Conservation (phyloP, 2,888 invertebrate species). For the Eristalis arbustorum region DNA sequence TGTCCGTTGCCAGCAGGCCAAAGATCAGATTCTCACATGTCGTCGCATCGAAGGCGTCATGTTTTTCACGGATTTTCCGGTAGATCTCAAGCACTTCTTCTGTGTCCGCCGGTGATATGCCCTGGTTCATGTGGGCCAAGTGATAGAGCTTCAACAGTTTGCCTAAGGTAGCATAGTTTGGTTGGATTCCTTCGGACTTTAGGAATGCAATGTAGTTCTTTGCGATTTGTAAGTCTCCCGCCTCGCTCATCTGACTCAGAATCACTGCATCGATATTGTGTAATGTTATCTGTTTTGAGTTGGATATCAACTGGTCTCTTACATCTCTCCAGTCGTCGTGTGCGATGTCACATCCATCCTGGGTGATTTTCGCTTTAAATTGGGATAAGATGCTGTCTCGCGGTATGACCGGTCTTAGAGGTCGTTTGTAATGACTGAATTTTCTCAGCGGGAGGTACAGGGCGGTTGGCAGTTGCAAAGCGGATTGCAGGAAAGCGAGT, state of each 20-base stretch:
- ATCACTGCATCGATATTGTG: slow-evolving; percentile 84
- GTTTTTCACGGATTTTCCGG: slow-evolving; percentile 78
- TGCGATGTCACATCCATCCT: slow-evolving; percentile 66
- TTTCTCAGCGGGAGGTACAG: not conserved
- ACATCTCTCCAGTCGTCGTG: slow-evolving; percentile 75
- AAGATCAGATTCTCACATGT: slow-evolving; percentile 84
- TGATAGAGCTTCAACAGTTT: slow-evolving; percentile 83
- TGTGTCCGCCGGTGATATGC: slow-evolving; percentile 81
- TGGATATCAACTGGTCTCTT: slow-evolving; percentile 72
- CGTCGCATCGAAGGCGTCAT: slow-evolving; percentile 83
- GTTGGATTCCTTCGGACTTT: slow-evolving; percentile 79
- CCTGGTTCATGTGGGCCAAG: slow-evolving; percentile 72
- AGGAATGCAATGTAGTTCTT: slow-evolving; percentile 83
- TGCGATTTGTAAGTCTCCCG: slow-evolving; percentile 81
- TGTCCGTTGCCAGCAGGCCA: slow-evolving; percentile 84
- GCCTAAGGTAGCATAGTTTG: slow-evolving; percentile 83
- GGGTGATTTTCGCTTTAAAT: slow-evolving; percentile 71
- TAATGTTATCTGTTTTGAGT: slow-evolving; percentile 73
- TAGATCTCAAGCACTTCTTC: slow-evolving; percentile 82
- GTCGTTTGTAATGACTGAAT: slow-evolving; percentile 73
- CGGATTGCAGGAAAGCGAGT: not conserved
- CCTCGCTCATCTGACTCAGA: slow-evolving; percentile 81
- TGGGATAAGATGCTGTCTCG: slow-evolving; percentile 72
- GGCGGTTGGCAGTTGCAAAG: not conserved
- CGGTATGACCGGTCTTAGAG: slow-evolving; percentile 56